These are phyloP conservation scores for Microtus oregoni DNA, from an alignment of 2,113 vertebrate genomes.

Conservation along the genomic window DNA sequence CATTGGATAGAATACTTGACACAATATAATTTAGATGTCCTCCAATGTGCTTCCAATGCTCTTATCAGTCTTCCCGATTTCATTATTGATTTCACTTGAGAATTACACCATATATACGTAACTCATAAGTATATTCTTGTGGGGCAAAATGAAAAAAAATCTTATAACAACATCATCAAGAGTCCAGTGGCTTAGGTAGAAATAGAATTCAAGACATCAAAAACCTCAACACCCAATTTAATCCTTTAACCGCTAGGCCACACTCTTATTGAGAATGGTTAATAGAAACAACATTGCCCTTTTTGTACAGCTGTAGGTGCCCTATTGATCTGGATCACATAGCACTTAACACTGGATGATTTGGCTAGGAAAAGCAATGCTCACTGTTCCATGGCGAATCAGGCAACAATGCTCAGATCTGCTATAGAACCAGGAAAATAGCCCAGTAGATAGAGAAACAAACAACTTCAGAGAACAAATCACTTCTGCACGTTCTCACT, in stretches of 20 bases:
- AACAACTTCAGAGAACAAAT: constrained; percentile 59
- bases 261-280: constrained; percentile 69
- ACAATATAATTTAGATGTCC: constrained; percentile 9
- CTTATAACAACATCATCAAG: constrained; percentile 16
- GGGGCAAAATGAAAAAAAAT: not conserved
- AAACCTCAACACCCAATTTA: constrained; percentile 60
- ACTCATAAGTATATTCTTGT: not conserved
- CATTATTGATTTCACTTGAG: not conserved
- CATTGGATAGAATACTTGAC: not conserved
- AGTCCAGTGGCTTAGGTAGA: constrained; percentile 33
- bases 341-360: constrained; percentile 80
- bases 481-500: constrained; percentile 55
- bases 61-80: not conserved
- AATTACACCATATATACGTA: not conserved
- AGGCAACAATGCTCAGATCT: constrained; percentile 75
- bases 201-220: constrained; percentile 70
- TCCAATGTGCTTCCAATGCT: not conserved
- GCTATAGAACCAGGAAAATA: constrained; percentile 73
- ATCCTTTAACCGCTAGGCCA: constrained; percentile 76
- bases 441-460: constrained; percentile 62
- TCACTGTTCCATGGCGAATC: constrained; percentile 76
- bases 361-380: constrained; percentile 79
- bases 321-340: constrained; percentile 81
- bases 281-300: constrained; percentile 76
- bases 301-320: constrained; percentile 70